Conservation (phyloP, 2,888 invertebrate genomes). For the Caenorhabditis afra region DNA sequence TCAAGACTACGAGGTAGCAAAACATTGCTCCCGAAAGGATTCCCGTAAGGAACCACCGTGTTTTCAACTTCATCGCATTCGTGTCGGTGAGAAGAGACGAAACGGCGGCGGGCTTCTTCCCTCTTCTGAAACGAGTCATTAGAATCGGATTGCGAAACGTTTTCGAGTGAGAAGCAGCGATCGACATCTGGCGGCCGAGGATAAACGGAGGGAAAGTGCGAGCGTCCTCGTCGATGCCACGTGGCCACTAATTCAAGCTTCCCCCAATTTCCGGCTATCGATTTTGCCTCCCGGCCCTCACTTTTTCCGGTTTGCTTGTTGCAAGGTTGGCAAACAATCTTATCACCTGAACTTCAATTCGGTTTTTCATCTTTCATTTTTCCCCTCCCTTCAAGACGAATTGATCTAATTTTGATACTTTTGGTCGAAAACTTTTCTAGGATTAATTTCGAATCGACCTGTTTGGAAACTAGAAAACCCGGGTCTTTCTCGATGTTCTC, state of each 20-base stretch:
- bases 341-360: too few relatives aligned
- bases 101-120: conserved; percentile 4
- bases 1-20: conserved; percentile 20
- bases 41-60: conserved; percentile 37
- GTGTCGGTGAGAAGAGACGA: conserved; percentile 15
- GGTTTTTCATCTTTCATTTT: too few relatives aligned
- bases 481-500: too few relatives aligned
- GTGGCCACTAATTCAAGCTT: background rate
- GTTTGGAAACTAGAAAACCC: too few relatives aligned
- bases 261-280: background rate
- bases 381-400: too few relatives aligned
- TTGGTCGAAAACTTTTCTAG: too few relatives aligned
- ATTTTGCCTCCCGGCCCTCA: too few relatives aligned
- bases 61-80: conserved; percentile 47
- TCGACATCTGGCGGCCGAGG: conserved; percentile 38
- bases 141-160: conserved; percentile 1
- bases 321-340: too few relatives aligned
- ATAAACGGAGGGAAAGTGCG: conserved; percentile 14
- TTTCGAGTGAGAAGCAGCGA: background rate
- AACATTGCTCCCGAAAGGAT: conserved; percentile 24
- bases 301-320: too few relatives aligned
- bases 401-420: too few relatives aligned
- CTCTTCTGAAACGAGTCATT: conserved; percentile 24
- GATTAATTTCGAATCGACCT: too few relatives aligned
- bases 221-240: too few relatives aligned